A percentile compares a stretch with the other conserved stretches of the same genome.
Conservation (phyloP, 2,797 vertebrate genomes). For the Cossypha heuglini region DNA sequence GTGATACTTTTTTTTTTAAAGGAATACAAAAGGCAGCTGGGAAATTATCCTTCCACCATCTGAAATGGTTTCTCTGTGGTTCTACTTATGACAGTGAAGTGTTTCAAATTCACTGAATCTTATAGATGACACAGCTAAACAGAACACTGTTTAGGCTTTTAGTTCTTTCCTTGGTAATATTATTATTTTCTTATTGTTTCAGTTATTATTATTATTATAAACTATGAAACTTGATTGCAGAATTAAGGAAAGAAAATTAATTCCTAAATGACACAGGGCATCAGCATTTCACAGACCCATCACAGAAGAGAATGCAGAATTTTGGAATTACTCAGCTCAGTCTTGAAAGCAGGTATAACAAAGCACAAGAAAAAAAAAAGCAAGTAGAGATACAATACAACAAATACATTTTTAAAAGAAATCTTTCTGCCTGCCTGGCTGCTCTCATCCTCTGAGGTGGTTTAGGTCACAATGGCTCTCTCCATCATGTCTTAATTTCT, state of each 20-base stretch:
- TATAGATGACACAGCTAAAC: not conserved
- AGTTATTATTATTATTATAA: not conserved
- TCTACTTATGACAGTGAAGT: not conserved
- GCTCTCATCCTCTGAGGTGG: not conserved
- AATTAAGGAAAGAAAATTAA: not conserved
- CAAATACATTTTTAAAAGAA: rapidly evolving
- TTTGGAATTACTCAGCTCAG: not conserved
- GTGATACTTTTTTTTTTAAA: not conserved
- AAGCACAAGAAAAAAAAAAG: not conserved
- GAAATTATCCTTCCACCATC: not conserved
- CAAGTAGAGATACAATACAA: not conserved
- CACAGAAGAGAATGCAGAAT: not conserved
- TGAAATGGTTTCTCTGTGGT: not conserved
- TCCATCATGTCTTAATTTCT: not conserved
- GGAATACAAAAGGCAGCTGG: not conserved
- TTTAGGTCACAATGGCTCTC: not conserved
- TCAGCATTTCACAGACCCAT: rapidly evolving
- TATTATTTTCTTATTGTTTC: not conserved
- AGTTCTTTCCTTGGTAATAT: not conserved
- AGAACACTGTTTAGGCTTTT: not conserved
- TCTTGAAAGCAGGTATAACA: not conserved
- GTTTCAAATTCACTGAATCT: not conserved
- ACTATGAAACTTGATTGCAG: not conserved
- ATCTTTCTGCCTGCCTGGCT: not conserved
- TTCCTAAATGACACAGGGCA: not conserved